phyloP scores from a whole-genome alignment of 2,888 invertebrate genomes.

The Drosophila neoperkinsi region DNA sequence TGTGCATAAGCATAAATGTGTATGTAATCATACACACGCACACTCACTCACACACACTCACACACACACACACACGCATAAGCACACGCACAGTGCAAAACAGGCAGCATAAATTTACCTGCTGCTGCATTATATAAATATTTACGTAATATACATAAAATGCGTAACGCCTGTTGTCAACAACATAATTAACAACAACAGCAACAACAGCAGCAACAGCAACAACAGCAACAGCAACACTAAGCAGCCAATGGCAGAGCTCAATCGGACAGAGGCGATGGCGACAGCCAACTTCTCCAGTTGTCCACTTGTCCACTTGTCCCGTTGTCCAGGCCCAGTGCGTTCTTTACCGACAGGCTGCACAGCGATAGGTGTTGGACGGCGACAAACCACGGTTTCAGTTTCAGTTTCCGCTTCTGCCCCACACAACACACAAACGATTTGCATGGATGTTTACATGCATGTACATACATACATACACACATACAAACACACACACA shows the following conservation, averaged over 20 bases:
- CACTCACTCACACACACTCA: not conserved
- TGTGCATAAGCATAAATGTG: slow-evolving; percentile 54
- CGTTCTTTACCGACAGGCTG: slow-evolving; percentile 7
- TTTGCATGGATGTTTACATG: not conserved
- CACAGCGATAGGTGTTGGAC: not conserved
- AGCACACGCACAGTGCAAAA: slow-evolving; percentile 23
- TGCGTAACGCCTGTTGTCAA: slow-evolving; percentile 84
- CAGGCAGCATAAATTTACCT: slow-evolving; percentile 62
- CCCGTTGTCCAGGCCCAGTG: not conserved
- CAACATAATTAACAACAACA: slow-evolving; percentile 81
- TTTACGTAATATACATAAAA: slow-evolving; percentile 81
- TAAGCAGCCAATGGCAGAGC: slow-evolving; percentile 50
- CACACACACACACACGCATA: not conserved
- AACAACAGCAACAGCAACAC: slow-evolving; percentile 51
- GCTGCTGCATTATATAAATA: slow-evolving; percentile 83
- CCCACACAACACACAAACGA: not conserved
- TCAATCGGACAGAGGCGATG: slow-evolving; percentile 20
- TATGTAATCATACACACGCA: slow-evolving; percentile 27
- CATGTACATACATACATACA: not conserved
- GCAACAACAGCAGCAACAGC: slow-evolving; percentile 44
- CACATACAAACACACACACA: not conserved
- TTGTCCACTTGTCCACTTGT: not conserved
- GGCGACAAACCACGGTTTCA: slow-evolving; percentile 1
- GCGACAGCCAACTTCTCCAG: not conserved
- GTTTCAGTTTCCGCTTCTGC: slow-evolving; percentile 18